A percentile compares a stretch with the other conserved stretches of the same genome.
phyloP scores from a whole-genome alignment of 2,888 invertebrate genomes.

The Thereva unica region DNA sequence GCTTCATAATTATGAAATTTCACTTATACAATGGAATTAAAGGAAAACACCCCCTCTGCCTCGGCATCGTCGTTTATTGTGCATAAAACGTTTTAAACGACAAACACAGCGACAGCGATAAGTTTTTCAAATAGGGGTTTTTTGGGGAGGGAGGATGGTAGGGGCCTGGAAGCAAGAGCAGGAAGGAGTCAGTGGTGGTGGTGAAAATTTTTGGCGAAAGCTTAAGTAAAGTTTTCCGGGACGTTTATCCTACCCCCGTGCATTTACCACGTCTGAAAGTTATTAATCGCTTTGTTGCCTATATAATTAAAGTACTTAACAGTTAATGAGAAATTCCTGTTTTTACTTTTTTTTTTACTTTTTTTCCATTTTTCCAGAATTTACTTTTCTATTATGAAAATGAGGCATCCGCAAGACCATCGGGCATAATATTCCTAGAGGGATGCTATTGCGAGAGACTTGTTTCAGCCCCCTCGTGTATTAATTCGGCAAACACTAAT shows the following conservation, averaged over 20 bases:
- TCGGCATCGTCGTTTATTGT: too few species aligned
- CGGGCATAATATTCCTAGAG: slow-evolving; percentile 83
- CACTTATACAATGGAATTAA: too few species aligned
- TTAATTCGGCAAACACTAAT: slow-evolving; percentile 39
- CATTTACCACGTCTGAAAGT: neutral
- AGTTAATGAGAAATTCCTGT: neutral
- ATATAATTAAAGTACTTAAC: slow-evolving; percentile 9
- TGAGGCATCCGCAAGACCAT: slow-evolving; percentile 76
- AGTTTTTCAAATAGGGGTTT: too few species aligned
- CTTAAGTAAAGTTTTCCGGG: too few species aligned
- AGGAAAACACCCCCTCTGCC: too few species aligned
- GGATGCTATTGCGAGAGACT: slow-evolving; percentile 86
- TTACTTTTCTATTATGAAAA: slow-evolving; percentile 89
- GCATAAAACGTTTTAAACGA: too few species aligned
- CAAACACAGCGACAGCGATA: too few species aligned
- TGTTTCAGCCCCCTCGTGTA: slow-evolving; percentile 61
- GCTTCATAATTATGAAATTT: too few species aligned
- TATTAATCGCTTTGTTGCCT: slow-evolving; percentile 5
- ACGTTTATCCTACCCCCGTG: neutral
- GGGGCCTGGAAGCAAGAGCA: too few species aligned
- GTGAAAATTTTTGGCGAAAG: too few species aligned
- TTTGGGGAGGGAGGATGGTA: too few species aligned
- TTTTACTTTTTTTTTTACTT: slow-evolving; percentile 7
- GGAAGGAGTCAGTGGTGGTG: too few species aligned
- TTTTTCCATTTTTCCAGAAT: slow-evolving; percentile 70